Conservation (phyloP, 30 jellyfish, hydroid and myxozoan genomes). For the Haliclystus octoradiatus region DNA sequence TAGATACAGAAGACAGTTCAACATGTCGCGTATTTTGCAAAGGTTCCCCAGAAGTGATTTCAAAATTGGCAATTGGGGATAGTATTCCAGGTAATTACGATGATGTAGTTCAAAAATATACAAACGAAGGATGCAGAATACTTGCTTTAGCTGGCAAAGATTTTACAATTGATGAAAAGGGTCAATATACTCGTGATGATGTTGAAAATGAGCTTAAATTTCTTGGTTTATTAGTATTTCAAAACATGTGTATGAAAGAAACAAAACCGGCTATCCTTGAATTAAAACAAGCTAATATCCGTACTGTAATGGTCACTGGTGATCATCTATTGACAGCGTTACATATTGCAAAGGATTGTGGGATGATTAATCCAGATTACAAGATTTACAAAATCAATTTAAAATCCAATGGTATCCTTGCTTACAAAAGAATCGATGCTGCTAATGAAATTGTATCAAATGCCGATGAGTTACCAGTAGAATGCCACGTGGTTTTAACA, state of each 20-base stretch:
- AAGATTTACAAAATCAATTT: neutral
- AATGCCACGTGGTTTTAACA: neutral
- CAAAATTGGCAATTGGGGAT: neutral
- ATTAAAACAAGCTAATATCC: constrained; percentile 10
- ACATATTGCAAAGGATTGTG: constrained; percentile 20
- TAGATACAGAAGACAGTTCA: neutral
- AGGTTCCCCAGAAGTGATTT: constrained; percentile 37
- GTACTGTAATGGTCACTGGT: constrained; percentile 55
- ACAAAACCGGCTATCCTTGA: constrained; percentile 7
- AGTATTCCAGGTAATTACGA: constrained; percentile 9
- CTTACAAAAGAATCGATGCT: neutral
- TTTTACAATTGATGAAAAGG: neutral
- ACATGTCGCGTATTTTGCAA: constrained; percentile 9
- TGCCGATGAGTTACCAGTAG: neutral
- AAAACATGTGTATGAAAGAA: constrained; percentile 16
- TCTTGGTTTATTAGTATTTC: constrained; percentile 21
- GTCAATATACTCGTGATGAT: constrained; percentile 2
- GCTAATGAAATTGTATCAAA: neutral
- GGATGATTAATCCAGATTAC: neutral
- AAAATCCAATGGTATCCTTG: neutral
- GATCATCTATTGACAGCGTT: constrained; percentile 38
- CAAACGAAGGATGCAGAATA: constrained; percentile 31
- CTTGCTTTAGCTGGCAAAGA: constrained; percentile 28
- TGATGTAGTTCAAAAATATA: constrained; percentile 2
- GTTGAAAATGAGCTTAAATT: constrained; percentile 27